Evolutionary conservation across 2,888 invertebrate species (phyloP), one percentile per base, ranked within the genome.

Genomic region (Quadroppia sp.): DNA sequence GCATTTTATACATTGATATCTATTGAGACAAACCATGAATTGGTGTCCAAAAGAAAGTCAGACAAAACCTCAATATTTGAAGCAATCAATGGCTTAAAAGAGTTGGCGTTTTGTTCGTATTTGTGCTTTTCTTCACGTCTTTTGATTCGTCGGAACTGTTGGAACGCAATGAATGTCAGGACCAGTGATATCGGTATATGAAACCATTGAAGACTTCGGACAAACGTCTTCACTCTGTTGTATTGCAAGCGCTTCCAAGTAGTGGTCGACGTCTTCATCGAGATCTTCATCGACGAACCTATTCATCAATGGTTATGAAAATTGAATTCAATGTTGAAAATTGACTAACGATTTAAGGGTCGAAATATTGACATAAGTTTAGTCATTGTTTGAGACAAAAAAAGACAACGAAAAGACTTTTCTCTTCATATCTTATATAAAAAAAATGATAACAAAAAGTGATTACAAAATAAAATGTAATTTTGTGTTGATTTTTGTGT

Each of bases 1-100:
- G 86, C 81, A 89, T 88, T 53, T 45, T 28, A 61, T 74, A 74
- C 69, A 74, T 50, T 48, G 74, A 74, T n/a, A 74, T 42, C 67
- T 67, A 13, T 40, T 36, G n/a, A 53, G 25, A 25, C 11, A 3
- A 53, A 25, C 1, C 17, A 28, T 36, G 30, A 32, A 32, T 32
- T n/a, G 2, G 7, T 30, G 11, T 23, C 1, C 25, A 20, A 50
- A 50, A 15, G 6, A 23, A 6, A 50, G 13, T 25, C 23, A 53
- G 25, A 25, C 13, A 23, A 53, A 11, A 53, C 53, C 53, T 53
- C 53, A 53, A 53, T 53, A 53, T 53, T 17, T 1, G 53, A 25
- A 9, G 25, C 53, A 0, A 30, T 20, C n/a, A n/a, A n/a, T n/a
- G n/a, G n/a, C n/a, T n/a, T n/a, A n/a, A n/a, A n/a, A n/a, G n/a